These are phyloP conservation scores for Norana najaformis DNA, from an alignment of 2,888 invertebrate species.

Conservation along the genomic window DNA sequence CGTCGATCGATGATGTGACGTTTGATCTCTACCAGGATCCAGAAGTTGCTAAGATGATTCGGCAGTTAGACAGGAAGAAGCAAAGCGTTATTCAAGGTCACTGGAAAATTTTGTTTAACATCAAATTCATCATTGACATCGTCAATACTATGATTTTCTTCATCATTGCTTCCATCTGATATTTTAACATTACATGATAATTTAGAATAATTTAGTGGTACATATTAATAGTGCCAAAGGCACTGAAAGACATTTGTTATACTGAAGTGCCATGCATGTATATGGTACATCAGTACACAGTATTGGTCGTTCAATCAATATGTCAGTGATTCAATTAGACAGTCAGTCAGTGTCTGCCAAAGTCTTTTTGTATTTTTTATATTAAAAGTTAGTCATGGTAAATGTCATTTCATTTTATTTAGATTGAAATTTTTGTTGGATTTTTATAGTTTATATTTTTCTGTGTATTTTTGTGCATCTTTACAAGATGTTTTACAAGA, in stretches of 20 bases:
- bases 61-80: slow-evolving; percentile 16
- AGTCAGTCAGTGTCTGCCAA: too few relatives aligned
- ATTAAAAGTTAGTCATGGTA: too few relatives aligned
- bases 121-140: too few relatives aligned
- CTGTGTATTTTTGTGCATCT: background rate
- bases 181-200: background rate
- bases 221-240: background rate
- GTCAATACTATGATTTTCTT: background rate
- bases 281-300: too few relatives aligned
- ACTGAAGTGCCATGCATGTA: too few relatives aligned
- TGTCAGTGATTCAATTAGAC: too few relatives aligned
- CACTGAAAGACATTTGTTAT: too few relatives aligned
- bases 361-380: too few relatives aligned
- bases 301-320: too few relatives aligned
- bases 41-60: background rate
- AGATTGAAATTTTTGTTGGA: background rate
- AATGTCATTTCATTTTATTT: background rate
- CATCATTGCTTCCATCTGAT: background rate
- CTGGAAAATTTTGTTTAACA: background rate
- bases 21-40: slow-evolving; percentile 18
- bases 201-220: background rate
- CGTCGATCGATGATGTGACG: background rate
- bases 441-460: background rate
- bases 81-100: background rate
- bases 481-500: background rate